Evolutionary conservation across 2,113 vertebrate genomes (phyloP).

Genomic region (Noctilio leporinus): DNA sequence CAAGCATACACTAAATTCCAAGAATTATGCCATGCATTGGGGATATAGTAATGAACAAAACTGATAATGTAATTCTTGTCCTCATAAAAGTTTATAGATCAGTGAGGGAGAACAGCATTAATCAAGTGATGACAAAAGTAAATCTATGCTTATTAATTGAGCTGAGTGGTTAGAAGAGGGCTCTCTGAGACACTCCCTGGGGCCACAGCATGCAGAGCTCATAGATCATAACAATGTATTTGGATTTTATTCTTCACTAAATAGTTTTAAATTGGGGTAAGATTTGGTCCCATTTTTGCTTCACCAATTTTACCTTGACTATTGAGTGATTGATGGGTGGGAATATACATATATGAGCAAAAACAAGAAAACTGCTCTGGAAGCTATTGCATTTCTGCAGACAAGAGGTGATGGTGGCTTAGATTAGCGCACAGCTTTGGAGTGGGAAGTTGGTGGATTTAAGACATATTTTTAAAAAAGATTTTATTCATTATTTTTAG

Average conservation of each 20-base stretch:
- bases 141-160: background rate
- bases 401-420: background rate
- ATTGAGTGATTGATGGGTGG: background rate
- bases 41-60: background rate
- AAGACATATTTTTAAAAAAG: background rate
- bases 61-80: background rate
- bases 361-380: background rate
- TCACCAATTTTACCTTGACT: background rate
- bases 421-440: background rate
- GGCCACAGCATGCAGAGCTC: background rate
- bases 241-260: background rate
- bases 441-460: background rate
- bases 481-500: no score
- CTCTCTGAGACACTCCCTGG: background rate
- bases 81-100: background rate
- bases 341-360: background rate
- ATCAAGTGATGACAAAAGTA: background rate
- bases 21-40: background rate
- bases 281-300: background rate
- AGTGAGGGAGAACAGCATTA: background rate
- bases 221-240: background rate
- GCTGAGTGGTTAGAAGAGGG: background rate
- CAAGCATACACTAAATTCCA: background rate
- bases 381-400: background rate
- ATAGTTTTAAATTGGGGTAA: background rate